Evolutionary conservation across 2,888 invertebrate species (phyloP), one percentile per base, ranked within the genome.

Genomic region (Parnassius orleans): DNA sequence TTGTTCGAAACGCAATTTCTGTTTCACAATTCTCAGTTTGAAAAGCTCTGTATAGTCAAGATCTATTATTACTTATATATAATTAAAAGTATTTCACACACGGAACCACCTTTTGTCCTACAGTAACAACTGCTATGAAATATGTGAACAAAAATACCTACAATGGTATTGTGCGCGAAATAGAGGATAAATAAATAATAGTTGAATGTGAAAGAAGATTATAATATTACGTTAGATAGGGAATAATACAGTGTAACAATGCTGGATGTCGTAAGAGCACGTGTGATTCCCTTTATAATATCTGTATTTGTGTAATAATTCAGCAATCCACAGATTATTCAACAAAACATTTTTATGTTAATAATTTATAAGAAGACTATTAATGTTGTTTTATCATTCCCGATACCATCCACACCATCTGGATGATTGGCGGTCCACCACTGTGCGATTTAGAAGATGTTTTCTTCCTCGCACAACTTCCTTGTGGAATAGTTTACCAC

Each of bases 121-220:
- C 19, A 56, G 14, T 76, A 78, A 80, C 78, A 80, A 78, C 79
- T 76, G 79, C 76, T 76, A 78, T 81, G 79, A 86, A 84, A 81
- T 80, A 87, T 83, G 83, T 81, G 80, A 78, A 84, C 83, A 89
- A 89, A 89, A 87, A 84, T 76, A 72, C 79, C 80, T 77, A 84
- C 80, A 85, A 84, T 79, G 72, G 81, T 77, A 84, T 86, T 83
- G 82, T 84, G 79, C 83, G 80, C 78, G 74, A 78, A 77, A 77
- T 78, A 15, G 76, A 69, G 75, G 77, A 79, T 71, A 64, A 69
- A 74, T 74, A 75, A 80, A 80, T 78, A 81, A 79, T 75, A 79
- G 76, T 77, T 77, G 79, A 76, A 77, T 73, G 74, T 72, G 72
- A 72, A 77, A 77, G 69, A 75, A 88, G 87, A 87, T 89, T 84